Conservation (phyloP, 2,113 vertebrate species). For the Eclectus roratus region DNA sequence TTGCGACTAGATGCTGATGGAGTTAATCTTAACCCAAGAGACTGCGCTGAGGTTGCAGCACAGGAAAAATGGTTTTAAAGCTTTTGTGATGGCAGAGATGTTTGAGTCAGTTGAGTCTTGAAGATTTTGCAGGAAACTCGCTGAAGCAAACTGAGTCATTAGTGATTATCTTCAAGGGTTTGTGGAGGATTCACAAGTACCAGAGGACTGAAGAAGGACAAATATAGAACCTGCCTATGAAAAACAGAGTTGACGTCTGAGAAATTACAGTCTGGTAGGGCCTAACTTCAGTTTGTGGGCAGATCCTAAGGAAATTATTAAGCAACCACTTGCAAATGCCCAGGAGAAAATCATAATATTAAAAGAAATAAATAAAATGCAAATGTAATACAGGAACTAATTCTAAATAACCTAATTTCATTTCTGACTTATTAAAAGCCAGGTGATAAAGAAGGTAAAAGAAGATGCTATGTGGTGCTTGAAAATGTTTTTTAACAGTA, state of each 20-base stretch:
- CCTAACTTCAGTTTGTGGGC: neutral
- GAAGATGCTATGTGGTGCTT: neutral
- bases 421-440: neutral
- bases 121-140: constrained; percentile 25
- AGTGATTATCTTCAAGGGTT: constrained; percentile 39
- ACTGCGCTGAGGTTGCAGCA: neutral
- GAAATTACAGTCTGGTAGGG: neutral
- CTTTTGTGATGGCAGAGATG: neutral
- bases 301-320: constrained; percentile 7
- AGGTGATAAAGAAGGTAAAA: neutral
- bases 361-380: neutral
- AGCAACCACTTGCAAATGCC: neutral
- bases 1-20: neutral
- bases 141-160: constrained; percentile 39
- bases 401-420: neutral
- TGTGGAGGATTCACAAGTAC: constrained; percentile 28
- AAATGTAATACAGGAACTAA: neutral
- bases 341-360: neutral
- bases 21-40: neutral
- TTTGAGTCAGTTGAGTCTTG: neutral
- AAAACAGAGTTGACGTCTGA: neutral
- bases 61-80: neutral
- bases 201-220: constrained; percentile 19
- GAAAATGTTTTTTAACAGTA: neutral
- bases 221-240: constrained; percentile 26